Evolutionary conservation across 2,113 vertebrate species (phyloP).

Genomic region (Rhynchomys soricoides): DNA sequence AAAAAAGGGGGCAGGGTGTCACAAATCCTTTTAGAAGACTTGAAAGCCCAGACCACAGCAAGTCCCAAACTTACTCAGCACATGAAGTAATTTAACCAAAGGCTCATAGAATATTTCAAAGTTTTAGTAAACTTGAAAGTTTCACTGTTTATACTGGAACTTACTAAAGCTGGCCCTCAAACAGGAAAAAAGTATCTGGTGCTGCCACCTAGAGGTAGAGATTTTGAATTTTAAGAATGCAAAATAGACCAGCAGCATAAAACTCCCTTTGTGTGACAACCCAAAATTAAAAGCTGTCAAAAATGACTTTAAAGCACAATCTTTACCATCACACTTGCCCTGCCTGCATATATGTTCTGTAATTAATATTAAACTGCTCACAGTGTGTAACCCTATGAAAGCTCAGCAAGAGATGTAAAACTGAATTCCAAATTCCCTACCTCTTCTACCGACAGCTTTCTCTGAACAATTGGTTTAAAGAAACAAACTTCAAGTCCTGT

Average conservation of each 20-base stretch:
- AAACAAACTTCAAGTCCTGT: constrained; percentile 43
- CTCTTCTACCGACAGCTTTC: constrained; percentile 49
- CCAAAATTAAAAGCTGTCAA: constrained; percentile 64
- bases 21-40: constrained; percentile 47
- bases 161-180: constrained; percentile 35
- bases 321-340: constrained; percentile 56
- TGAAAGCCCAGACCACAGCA: constrained; percentile 36
- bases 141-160: constrained; percentile 58
- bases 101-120: constrained; percentile 59
- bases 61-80: constrained; percentile 24
- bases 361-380: constrained; percentile 58
- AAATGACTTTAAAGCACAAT: constrained; percentile 59
- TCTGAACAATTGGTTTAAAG: constrained; percentile 60
- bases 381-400: constrained; percentile 32
- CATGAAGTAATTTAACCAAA: constrained; percentile 37
- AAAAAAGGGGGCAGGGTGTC: constrained; percentile 10
- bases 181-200: constrained; percentile 80
- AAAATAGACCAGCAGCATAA: constrained; percentile 13
- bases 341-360: constrained; percentile 34
- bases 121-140: constrained; percentile 65
- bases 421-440: constrained; percentile 52
- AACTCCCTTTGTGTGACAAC: constrained; percentile 53
- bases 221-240: constrained; percentile 58
- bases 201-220: constrained; percentile 86
- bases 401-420: constrained; percentile 58